phyloP scores from a whole-genome alignment of 1,140 invertebrate species.

The Triops longicaudatus region DNA sequence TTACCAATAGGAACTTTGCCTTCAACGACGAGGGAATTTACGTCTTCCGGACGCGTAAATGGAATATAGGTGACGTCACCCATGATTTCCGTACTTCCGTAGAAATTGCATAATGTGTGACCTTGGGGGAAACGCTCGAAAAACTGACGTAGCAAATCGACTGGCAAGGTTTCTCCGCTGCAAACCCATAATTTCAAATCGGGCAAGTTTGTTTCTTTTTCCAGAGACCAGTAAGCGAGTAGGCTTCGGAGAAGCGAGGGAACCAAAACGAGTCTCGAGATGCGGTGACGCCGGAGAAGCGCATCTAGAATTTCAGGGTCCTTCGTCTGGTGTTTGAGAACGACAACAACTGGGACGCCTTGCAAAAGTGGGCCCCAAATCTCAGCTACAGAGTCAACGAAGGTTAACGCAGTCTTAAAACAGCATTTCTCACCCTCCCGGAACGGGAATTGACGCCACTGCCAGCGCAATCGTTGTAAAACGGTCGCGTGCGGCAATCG shows the following conservation, averaged over 20 bases:
- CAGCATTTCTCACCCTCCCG: conserved; percentile 55
- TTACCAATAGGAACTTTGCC: conserved; percentile 71
- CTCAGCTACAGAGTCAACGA: conserved; percentile 77
- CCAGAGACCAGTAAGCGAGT: conserved; percentile 53
- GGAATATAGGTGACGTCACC: conserved; percentile 65
- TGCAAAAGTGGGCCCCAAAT: conserved; percentile 74
- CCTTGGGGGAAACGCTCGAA: conserved; percentile 54
- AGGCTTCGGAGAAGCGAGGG: conserved; percentile 70
- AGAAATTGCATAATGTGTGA: conserved; percentile 69
- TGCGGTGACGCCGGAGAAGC: conserved; percentile 56
- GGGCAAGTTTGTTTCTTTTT: conserved; percentile 39
- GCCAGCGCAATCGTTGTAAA: conserved; percentile 72
- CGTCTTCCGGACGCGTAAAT: conserved; percentile 44
- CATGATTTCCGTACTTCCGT: conserved; percentile 81
- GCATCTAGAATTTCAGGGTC: conserved; percentile 62
- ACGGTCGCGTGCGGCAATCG: conserved; percentile 68
- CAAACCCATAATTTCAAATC: conserved; percentile 67
- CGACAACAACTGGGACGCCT: conserved; percentile 55
- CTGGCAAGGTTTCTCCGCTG: conserved; percentile 64
- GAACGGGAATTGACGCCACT: conserved; percentile 69
- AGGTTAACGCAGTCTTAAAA: conserved; percentile 80
- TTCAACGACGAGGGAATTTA: conserved; percentile 44
- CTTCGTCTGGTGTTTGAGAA: conserved; percentile 58
- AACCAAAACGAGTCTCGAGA: conserved; percentile 67
- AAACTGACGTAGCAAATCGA: conserved; percentile 58